phyloP scores from a whole-genome alignment of 2,113 vertebrate genomes.

The Axis porcinus region DNA sequence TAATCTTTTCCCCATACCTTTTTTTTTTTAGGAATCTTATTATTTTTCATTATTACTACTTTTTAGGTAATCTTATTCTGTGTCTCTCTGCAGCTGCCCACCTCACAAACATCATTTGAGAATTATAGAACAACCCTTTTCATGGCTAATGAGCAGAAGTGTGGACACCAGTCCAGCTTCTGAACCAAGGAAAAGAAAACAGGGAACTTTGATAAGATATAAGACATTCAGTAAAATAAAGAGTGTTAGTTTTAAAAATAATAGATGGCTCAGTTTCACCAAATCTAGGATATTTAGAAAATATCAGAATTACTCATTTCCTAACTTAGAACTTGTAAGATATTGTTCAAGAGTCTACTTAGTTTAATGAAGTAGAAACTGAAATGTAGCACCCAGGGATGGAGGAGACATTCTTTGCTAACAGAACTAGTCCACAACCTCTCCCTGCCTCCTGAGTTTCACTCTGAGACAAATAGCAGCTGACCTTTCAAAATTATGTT shows the following conservation, averaged over 20 bases:
- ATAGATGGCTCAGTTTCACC: background rate
- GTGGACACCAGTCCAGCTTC: background rate
- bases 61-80: background rate
- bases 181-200: background rate
- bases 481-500: constrained; percentile 57
- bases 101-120: background rate
- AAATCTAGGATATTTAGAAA: constrained; percentile 2
- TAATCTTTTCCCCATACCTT: background rate
- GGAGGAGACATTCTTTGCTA: background rate
- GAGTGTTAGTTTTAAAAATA: constrained; percentile 2
- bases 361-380: background rate
- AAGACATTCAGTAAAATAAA: background rate
- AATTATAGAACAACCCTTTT: background rate
- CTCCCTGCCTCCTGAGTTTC: background rate
- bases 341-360: background rate
- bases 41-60: background rate
- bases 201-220: background rate
- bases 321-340: background rate
- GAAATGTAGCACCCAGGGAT: background rate
- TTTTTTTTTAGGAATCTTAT: background rate
- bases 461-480: background rate
- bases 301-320: background rate
- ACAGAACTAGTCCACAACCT: background rate
- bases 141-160: background rate
- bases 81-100: background rate